Percentiles rank a stretch among this genome's conserved stretches.
phyloP scores from a whole-genome alignment of 2,113 vertebrate species.

The Brachyhypopomus occidentalis region DNA sequence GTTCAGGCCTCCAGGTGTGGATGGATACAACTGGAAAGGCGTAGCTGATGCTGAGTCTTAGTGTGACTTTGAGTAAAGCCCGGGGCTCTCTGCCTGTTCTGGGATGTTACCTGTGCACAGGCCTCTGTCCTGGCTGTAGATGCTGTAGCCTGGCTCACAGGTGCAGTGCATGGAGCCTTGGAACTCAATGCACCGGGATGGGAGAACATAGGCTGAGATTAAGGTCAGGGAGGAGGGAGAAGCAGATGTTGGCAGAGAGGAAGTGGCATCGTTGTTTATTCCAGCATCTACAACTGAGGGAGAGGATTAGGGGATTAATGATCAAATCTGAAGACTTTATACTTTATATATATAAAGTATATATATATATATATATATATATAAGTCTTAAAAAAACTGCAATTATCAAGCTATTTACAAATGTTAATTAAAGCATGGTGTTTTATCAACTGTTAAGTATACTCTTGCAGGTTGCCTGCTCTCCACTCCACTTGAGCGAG shows the following conservation, averaged over 20 bases:
- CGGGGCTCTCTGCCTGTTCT: not conserved
- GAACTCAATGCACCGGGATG: slow-evolving; percentile 78
- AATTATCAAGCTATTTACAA: not conserved
- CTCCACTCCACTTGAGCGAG: slow-evolving; percentile 80
- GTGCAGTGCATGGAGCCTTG: slow-evolving; percentile 77
- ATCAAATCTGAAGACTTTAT: not conserved
- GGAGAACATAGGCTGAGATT: slow-evolving; percentile 62
- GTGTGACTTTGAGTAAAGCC: not conserved
- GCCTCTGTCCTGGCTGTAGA: slow-evolving; percentile 49
- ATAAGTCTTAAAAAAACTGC: not conserved
- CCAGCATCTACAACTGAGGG: slow-evolving; percentile 14
- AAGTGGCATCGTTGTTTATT: slow-evolving; percentile 6
- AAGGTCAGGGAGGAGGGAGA: slow-evolving; percentile 26
- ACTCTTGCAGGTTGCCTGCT: slow-evolving; percentile 79
- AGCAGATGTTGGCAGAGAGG: slow-evolving; percentile 6
- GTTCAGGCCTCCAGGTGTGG: not conserved
- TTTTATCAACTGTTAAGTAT: slow-evolving; percentile 42
- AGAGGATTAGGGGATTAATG: not conserved
- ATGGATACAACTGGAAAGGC: not conserved
- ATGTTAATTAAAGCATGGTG: not conserved
- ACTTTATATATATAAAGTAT: too few relatives aligned
- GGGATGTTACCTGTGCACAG: slow-evolving; percentile 76
- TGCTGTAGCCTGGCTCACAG: slow-evolving; percentile 77
- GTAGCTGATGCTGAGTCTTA: not conserved
- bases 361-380: too few relatives aligned